Percentiles rank a stretch among this genome's conserved stretches.
Evolutionary conservation across 2,888 invertebrate genomes (phyloP).

Genomic region (Agrotis segetum): DNA sequence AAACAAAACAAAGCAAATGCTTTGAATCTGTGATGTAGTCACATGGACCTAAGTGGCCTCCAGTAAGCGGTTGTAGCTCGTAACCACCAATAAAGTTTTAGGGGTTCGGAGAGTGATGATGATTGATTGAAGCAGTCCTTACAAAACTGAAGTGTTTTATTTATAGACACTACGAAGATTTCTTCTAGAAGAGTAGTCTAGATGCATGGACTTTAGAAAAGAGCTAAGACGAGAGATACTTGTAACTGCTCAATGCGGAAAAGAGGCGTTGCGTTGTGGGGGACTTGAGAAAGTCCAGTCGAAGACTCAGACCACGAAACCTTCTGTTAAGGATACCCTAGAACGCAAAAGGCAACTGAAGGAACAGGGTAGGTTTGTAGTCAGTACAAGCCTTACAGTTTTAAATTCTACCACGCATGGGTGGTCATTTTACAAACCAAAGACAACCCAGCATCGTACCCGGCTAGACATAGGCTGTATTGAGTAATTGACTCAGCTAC

Average conservation of each 20-base stretch:
- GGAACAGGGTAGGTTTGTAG: no score
- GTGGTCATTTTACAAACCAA: no score
- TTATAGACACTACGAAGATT: neutral
- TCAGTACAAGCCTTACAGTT: no score
- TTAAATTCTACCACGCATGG: no score
- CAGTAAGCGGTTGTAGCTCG: conserved; percentile 22
- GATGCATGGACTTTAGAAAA: neutral
- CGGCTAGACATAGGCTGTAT: no score
- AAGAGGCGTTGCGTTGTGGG: neutral
- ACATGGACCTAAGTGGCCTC: conserved; percentile 5
- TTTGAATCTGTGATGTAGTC: neutral
- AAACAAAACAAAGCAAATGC: no score
- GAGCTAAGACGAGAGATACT: no score
- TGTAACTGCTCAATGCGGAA: neutral
- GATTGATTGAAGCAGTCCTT: conserved; percentile 16
- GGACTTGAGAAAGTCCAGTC: neutral
- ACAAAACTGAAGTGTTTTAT: neutral
- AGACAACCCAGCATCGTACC: no score
- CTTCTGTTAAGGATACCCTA: no score
- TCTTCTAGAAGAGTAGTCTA: neutral
- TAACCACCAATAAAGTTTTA: conserved; percentile 25
- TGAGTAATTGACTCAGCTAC: no score
- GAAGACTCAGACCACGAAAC: no score
- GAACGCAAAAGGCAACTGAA: no score
- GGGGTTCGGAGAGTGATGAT: conserved; percentile 11